Conservation (phyloP, 1,140 invertebrate genomes). For the Andricus grossulariae region DNA sequence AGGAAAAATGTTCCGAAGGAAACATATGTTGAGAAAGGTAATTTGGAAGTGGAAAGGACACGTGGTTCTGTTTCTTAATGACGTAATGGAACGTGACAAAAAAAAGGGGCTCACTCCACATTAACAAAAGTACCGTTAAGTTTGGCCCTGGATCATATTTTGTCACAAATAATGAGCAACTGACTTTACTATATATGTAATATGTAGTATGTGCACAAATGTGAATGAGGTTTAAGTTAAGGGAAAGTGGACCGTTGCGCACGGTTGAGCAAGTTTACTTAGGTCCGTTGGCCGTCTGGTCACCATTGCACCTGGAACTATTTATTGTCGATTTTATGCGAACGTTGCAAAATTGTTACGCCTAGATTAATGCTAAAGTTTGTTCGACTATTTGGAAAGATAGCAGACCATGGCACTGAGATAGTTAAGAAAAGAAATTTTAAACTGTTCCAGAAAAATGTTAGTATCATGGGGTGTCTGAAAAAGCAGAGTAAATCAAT, state of each 20-base stretch:
- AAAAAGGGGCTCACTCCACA: not conserved
- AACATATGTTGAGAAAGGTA: too few relatives aligned
- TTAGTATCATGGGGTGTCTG: not conserved
- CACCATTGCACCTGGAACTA: conserved; percentile 49
- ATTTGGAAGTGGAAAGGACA: not conserved
- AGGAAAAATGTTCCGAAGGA: too few relatives aligned
- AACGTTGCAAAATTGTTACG: conserved; percentile 54
- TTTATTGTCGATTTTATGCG: conserved; percentile 58
- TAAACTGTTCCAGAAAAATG: not conserved
- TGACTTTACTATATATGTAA: not conserved
- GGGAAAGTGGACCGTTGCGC: conserved; percentile 69
- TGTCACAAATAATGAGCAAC: not conserved
- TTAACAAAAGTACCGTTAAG: not conserved
- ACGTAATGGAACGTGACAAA: not conserved
- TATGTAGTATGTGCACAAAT: conserved; percentile 48
- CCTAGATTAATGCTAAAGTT: conserved; percentile 38
- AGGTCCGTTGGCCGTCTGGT: conserved; percentile 48
- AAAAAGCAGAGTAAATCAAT: too few relatives aligned
- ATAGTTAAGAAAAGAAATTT: not conserved
- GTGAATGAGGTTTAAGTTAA: conserved; percentile 61
- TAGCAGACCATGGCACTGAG: conserved; percentile 3
- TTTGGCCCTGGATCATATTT: not conserved
- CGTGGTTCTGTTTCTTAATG: not conserved
- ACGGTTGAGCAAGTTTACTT: conserved; percentile 62
- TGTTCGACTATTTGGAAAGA: conserved; percentile 11